A percentile compares a stretch with the other conserved stretches of the same genome.
phyloP scores from a whole-genome alignment of 30 jellyfish, hydroid and myxozoan genomes.

The Clytia hemisphaerica region DNA sequence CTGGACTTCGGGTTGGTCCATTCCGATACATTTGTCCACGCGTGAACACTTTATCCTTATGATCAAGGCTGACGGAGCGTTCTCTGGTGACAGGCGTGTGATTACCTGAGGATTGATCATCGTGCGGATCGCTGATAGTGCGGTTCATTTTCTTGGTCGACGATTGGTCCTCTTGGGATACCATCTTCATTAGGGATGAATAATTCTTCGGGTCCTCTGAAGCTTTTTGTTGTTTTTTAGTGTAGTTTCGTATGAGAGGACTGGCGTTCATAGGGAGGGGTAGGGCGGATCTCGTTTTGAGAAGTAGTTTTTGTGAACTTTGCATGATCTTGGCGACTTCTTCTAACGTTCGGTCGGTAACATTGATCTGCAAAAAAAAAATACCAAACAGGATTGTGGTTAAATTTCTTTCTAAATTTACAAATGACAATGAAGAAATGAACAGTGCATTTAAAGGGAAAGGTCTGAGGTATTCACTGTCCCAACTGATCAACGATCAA shows the following conservation, averaged over 20 bases:
- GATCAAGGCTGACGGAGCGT: too few relatives aligned
- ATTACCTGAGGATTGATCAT: background rate
- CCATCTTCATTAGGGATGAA: background rate
- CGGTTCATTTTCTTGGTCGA: too few relatives aligned
- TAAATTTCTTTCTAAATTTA: background rate
- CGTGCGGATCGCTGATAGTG: constrained; percentile 7
- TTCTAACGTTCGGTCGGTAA: constrained; percentile 60
- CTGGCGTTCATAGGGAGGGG: constrained; percentile 40
- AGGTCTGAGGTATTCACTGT: too few relatives aligned
- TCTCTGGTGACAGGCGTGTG: too few relatives aligned
- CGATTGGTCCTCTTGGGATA: too few relatives aligned
- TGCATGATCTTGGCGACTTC: constrained; percentile 89
- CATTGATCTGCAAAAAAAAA: constrained; percentile 26
- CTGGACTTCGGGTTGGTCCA: too few relatives aligned
- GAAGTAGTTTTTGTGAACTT: constrained; percentile 51
- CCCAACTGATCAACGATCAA: too few relatives aligned
- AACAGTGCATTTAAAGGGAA: too few relatives aligned
- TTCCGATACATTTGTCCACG: too few relatives aligned
- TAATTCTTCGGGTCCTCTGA: background rate
- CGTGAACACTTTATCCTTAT: too few relatives aligned
- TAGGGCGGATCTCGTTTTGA: constrained; percentile 68
- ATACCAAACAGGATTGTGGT: background rate
- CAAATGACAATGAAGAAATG: background rate
- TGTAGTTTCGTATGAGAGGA: too few relatives aligned
- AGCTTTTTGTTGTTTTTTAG: too few relatives aligned